These are phyloP conservation scores for Percopsis omiscomaycus DNA, from an alignment of 2,797 vertebrate species.

Conservation along the genomic window DNA sequence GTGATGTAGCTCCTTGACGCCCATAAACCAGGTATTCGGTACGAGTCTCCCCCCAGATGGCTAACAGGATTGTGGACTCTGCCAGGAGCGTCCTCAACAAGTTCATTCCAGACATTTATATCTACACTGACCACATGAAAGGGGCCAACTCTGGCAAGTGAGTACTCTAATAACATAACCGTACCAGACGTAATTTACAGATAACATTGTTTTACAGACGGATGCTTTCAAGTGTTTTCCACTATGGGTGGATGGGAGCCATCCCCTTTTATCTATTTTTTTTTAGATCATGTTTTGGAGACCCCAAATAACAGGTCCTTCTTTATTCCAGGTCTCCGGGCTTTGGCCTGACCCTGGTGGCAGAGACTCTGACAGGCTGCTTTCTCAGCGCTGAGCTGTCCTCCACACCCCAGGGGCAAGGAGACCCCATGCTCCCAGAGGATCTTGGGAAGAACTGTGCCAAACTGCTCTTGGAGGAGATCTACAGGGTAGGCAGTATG, in stretches of 20 bases:
- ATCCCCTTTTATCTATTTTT: too few species aligned
- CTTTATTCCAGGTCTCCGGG: constrained; percentile 86
- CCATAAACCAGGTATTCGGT: constrained; percentile 82
- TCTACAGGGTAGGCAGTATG: constrained; percentile 84
- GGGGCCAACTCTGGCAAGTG: constrained; percentile 92
- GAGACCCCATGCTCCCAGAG: constrained; percentile 85
- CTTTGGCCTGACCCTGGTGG: constrained; percentile 90
- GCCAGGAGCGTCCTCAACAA: constrained; percentile 89
- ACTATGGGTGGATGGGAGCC: too few species aligned
- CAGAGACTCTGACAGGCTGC: constrained; percentile 88
- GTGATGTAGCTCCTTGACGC: constrained; percentile 53
- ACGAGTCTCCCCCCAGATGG: constrained; percentile 95
- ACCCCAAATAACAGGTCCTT: neutral
- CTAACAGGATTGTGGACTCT: constrained; percentile 93
- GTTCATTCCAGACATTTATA: constrained; percentile 96
- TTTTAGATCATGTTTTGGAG: too few species aligned
- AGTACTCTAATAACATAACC: constrained; percentile 57
- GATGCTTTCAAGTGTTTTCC: neutral
- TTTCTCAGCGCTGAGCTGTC: constrained; percentile 90
- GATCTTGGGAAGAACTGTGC: constrained; percentile 91
- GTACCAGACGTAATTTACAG: too few species aligned
- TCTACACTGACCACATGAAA: constrained; percentile 97
- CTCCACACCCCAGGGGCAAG: constrained; percentile 91
- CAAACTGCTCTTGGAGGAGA: constrained; percentile 89
- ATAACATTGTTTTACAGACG: neutral